phyloP scores from a whole-genome alignment of 2,113 vertebrate genomes.

The Pterocles orientalis region DNA sequence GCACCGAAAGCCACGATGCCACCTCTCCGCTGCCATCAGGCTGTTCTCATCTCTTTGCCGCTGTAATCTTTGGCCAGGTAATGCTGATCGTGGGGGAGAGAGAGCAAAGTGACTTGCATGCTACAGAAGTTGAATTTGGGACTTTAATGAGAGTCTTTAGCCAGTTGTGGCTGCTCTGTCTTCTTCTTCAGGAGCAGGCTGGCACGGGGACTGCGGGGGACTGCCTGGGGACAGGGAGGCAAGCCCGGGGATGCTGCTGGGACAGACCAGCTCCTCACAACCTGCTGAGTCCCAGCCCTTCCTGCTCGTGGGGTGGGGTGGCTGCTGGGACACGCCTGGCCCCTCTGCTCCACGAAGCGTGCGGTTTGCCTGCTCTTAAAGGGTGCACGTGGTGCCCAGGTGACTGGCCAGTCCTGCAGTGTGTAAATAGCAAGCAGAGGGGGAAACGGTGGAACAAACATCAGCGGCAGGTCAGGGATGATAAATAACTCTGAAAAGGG shows the following conservation, averaged over 20 bases:
- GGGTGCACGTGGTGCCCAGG: not conserved
- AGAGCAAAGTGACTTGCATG: not conserved
- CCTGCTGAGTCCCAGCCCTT: not conserved
- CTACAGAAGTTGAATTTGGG: not conserved
- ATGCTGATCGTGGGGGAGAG: not conserved
- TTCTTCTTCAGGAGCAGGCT: not conserved
- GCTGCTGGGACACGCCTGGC: not conserved
- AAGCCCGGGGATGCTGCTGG: not conserved
- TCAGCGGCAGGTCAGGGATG: accelerated
- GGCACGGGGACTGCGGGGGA: not conserved
- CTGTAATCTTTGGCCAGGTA: not conserved
- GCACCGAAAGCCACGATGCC: not conserved
- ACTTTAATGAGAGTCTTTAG: not conserved
- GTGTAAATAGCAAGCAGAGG: not conserved
- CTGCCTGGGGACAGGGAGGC: not conserved
- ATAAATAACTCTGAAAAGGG: not conserved
- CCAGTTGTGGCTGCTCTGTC: not conserved
- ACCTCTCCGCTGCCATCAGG: accelerated
- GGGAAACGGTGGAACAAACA: not conserved
- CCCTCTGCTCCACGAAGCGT: accelerated
- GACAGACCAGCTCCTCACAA: not conserved
- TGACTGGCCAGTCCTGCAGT: not conserved
- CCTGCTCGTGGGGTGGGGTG: not conserved
- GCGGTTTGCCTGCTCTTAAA: not conserved
- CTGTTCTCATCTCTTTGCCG: not conserved